Evolutionary conservation across 2,888 invertebrate species (phyloP).

Genomic region (Napeogenes sylphis): DNA sequence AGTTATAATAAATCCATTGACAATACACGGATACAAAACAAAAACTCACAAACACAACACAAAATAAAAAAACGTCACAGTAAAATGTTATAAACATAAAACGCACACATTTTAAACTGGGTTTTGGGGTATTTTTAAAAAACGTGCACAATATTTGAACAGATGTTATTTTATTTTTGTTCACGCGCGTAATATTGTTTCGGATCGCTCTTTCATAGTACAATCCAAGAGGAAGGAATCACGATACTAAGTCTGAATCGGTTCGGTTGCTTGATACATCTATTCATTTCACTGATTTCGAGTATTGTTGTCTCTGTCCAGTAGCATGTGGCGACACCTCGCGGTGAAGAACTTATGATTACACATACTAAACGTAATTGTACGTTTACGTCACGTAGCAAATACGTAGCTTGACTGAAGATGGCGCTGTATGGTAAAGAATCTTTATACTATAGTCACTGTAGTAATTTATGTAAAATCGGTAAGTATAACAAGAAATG

Average conservation of each 20-base stretch:
- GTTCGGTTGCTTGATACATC: slow-evolving; percentile 53
- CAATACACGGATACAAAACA: slow-evolving; percentile 59
- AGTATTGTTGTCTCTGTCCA: slow-evolving; percentile 60
- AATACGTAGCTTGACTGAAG: not conserved
- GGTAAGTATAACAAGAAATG: too few relatives aligned
- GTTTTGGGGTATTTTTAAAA: slow-evolving; percentile 56
- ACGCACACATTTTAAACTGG: slow-evolving; percentile 54
- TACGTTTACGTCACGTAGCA: slow-evolving; percentile 1
- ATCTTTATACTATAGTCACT: not conserved
- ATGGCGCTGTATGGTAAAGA: slow-evolving; percentile 8
- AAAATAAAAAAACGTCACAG: slow-evolving; percentile 38
- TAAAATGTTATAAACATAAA: slow-evolving; percentile 39
- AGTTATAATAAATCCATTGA: slow-evolving; percentile 69
- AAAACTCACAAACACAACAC: slow-evolving; percentile 66
- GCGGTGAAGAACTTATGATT: not conserved
- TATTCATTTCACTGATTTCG: slow-evolving; percentile 33
- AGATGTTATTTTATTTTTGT: slow-evolving; percentile 73
- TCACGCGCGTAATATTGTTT: slow-evolving; percentile 52
- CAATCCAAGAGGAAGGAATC: slow-evolving; percentile 50
- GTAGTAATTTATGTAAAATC: too few relatives aligned
- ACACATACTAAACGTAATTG: not conserved
- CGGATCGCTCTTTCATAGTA: slow-evolving; percentile 33
- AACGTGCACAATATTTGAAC: slow-evolving; percentile 72
- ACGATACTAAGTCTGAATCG: slow-evolving; percentile 56
- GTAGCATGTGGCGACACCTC: slow-evolving; percentile 24